These are phyloP conservation scores for Styela clava DNA, from an alignment of 23 tunicate genomes.

Conservation along the genomic window DNA sequence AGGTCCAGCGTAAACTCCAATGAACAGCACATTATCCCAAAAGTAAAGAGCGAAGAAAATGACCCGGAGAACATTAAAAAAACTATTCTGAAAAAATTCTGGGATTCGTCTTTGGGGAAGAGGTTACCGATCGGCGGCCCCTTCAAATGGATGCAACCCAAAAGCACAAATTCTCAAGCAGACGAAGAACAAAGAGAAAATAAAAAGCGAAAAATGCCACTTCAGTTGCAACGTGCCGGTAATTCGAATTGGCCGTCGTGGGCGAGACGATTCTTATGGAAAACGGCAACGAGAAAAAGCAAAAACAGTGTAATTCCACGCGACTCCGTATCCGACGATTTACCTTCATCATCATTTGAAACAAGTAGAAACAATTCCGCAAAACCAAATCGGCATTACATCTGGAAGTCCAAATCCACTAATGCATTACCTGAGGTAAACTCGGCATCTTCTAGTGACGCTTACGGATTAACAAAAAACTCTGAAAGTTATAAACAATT, in stretches of 20 bases:
- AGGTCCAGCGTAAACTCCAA: neutral
- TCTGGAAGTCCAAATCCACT: neutral
- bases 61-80: neutral
- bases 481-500: neutral
- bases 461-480: neutral
- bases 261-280: slow-evolving; percentile 15
- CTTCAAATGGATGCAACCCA: slow-evolving; percentile 44
- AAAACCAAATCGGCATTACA: neutral
- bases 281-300: neutral
- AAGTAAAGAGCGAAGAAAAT: slow-evolving; percentile 18
- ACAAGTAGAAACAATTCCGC: neutral
- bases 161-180: neutral
- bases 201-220: too few relatives aligned
- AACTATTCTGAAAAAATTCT: slow-evolving; percentile 42
- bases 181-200: neutral
- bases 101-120: slow-evolving; percentile 74
- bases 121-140: slow-evolving; percentile 77
- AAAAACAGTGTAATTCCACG: neutral
- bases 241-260: slow-evolving; percentile 1
- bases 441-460: neutral
- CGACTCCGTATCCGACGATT: neutral
- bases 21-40: neutral
- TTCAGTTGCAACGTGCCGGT: too few relatives aligned
- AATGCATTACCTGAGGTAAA: neutral
- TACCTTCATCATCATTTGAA: neutral